Percentiles rank a stretch among this genome's conserved stretches.
These are phyloP conservation scores for Burhinus oedicnemus DNA, from an alignment of 2,113 vertebrate species.

Conservation along the genomic window DNA sequence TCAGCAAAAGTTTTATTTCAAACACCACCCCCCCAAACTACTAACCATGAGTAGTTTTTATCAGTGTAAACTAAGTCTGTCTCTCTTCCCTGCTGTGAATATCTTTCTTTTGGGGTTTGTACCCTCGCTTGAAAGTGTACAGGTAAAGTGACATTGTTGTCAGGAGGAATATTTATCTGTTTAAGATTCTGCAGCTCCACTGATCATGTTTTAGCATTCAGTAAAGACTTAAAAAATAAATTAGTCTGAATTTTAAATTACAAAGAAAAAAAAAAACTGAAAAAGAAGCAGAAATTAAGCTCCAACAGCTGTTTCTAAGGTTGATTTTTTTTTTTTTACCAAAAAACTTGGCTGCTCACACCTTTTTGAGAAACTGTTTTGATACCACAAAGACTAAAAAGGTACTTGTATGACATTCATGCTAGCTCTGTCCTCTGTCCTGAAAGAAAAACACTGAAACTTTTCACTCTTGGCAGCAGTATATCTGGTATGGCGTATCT, in stretches of 20 bases:
- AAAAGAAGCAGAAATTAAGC: background rate
- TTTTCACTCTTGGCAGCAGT: background rate
- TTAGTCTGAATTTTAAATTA: background rate
- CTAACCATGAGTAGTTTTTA: background rate
- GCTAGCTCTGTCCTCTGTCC: background rate
- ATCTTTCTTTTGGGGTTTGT: background rate
- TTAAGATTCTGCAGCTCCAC: background rate
- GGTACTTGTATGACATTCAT: background rate
- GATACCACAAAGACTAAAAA: background rate
- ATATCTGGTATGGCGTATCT: background rate
- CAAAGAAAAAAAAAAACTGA: background rate
- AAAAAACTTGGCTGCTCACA: background rate
- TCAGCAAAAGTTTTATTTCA: background rate
- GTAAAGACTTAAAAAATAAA: background rate
- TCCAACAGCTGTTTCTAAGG: background rate
- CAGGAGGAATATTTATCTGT: background rate
- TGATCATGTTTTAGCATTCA: background rate
- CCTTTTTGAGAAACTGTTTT: background rate
- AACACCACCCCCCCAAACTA: background rate
- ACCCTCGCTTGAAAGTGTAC: background rate
- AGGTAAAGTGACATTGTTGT: background rate
- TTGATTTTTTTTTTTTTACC: background rate
- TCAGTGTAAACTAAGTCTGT: background rate
- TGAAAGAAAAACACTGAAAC: background rate
- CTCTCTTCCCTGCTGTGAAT: background rate